Base-by-base conservation (phyloP, 2,888 invertebrate genomes). In the Epistrophe grossulariae region DNA sequence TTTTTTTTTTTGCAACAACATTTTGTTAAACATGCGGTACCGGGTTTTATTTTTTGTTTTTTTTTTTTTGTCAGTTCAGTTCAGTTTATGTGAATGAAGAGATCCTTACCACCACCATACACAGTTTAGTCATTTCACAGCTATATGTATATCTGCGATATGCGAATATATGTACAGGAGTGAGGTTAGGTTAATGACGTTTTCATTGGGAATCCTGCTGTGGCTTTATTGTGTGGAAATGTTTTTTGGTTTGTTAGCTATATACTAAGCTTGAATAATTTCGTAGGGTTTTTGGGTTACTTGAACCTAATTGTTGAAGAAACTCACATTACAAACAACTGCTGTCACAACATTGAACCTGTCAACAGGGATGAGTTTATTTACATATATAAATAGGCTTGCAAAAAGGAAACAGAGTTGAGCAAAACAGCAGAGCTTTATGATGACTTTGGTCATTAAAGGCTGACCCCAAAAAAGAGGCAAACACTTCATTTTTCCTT, bases 171-270 rank as follows among this genome's bases (percentile, higher is more conserved):
- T n/a, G n/a, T n/a, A n/a, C n/a, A 6, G n/a, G 38, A 52, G 43
- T 15, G 48, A 28, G 72, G 71, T 76, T 79, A 28, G 66, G 71
- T 72, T 79, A 79, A 80, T 83, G 68, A 40, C 72, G 72, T 52
- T 84, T 77, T 77, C 80, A 73, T 78, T 78, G 73, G 68, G 55
- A 73, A 77, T 40, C 84, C 66, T 43, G 64, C 62, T 71, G 78
- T 31, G 15, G 15, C 24, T 24, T 48, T 57, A 40, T 43, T 64
- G 45, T 70, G 59, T 59, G 50, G 38, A 28, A 55, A 24, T 43
- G n/a, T 73, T 84, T 84, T 60, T 55, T 55, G 6, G 45, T 45
- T 10, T 79, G 59, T 72, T 45, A 62, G 45, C n/a, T 80, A 24
- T 24, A n/a, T 50, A 28, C 31, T 85, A 64, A 43, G 50, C 76